Percentiles rank a stretch among this genome's conserved stretches.
Evolutionary conservation across 2,888 invertebrate species (phyloP).

Genomic region (Eudasyphora cyanicolor): DNA sequence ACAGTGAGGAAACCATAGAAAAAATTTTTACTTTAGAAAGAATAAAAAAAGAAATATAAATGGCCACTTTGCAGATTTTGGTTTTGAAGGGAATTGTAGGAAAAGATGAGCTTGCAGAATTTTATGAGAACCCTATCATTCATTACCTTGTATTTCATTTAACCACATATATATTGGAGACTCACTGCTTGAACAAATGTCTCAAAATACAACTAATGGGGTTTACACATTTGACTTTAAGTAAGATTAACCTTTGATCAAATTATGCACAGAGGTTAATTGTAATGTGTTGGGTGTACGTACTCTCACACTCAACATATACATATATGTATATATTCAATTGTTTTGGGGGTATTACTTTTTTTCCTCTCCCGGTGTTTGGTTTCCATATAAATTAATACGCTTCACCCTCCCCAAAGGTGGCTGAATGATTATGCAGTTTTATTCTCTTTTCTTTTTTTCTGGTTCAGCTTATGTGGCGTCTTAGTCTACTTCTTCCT

Average conservation of each 20-base stretch:
- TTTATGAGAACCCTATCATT: too few relatives aligned
- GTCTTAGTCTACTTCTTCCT: not conserved
- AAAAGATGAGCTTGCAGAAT: too few relatives aligned
- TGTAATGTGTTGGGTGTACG: not conserved
- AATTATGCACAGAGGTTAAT: slow-evolving; percentile 50
- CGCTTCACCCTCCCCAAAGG: slow-evolving; percentile 34
- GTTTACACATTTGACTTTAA: not conserved
- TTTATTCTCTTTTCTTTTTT: slow-evolving; percentile 19
- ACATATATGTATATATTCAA: not conserved
- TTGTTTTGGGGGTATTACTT: slow-evolving; percentile 40
- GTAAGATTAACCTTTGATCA: slow-evolving; percentile 28
- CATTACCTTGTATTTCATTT: too few relatives aligned
- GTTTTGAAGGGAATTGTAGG: too few relatives aligned
- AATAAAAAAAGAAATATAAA: too few relatives aligned
- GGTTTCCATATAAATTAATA: slow-evolving; percentile 50
- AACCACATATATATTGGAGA: not conserved
- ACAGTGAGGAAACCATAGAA: too few relatives aligned
- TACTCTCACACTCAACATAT: too few relatives aligned
- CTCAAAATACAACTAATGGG: not conserved
- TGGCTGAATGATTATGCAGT: slow-evolving; percentile 54
- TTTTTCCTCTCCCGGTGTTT: slow-evolving; percentile 19
- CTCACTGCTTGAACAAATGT: not conserved
- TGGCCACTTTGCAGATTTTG: too few relatives aligned
- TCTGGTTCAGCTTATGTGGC: not conserved
- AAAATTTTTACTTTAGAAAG: too few relatives aligned